phyloP scores from a whole-genome alignment of 2,113 vertebrate genomes.

The Orthonyx spaldingii region DNA sequence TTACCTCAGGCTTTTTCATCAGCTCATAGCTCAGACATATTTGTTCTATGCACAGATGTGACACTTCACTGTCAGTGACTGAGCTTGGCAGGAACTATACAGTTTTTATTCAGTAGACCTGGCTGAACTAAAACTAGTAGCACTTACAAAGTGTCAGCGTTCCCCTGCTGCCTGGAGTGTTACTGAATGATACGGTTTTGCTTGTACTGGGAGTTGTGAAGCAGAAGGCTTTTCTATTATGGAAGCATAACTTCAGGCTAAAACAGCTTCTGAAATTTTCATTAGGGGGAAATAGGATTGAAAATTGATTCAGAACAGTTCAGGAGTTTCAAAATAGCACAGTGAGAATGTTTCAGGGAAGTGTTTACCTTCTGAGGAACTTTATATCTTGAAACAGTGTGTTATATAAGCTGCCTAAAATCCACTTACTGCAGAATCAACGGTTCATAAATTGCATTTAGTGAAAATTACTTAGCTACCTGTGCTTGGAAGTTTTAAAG shows the following conservation, averaged over 20 bases:
- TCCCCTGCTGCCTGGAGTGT: neutral
- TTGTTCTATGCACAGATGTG: neutral
- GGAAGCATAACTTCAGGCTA: neutral
- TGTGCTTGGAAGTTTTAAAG: neutral
- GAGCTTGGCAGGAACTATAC: neutral
- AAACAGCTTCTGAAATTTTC: neutral
- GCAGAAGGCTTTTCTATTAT: neutral
- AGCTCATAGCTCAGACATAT: neutral
- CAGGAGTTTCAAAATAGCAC: neutral
- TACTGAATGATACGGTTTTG: neutral
- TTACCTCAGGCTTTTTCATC: neutral
- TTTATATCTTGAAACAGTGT: neutral
- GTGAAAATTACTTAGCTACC: neutral
- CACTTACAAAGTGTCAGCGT: neutral
- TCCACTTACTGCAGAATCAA: neutral
- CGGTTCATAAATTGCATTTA: neutral
- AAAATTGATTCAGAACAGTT: neutral
- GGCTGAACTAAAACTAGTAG: neutral
- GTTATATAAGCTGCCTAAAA: neutral
- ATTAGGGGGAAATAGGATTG: neutral
- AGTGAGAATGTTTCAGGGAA: neutral
- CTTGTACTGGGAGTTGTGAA: neutral
- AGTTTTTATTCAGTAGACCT: neutral
- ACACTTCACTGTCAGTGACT: neutral
- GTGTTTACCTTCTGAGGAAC: neutral